These are phyloP conservation scores for Drosophila punjabiensis DNA, from an alignment of 1,140 invertebrate species.

Conservation along the genomic window DNA sequence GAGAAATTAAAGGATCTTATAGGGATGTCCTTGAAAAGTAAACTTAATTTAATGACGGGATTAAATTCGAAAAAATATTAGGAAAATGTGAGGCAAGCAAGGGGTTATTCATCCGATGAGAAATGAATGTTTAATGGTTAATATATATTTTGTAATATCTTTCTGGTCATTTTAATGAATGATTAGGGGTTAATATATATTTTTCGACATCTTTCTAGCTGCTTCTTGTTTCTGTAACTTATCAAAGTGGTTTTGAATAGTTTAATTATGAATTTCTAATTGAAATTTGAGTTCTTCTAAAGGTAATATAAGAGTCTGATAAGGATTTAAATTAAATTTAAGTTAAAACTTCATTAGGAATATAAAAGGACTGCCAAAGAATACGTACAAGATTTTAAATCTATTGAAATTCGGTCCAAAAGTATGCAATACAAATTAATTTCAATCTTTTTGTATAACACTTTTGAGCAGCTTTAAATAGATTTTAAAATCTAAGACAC, in stretches of 20 bases:
- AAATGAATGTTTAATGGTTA: not conserved
- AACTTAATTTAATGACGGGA: not conserved
- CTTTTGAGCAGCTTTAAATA: not conserved
- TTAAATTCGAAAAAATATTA: slow-evolving; percentile 3
- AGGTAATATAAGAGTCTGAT: not conserved
- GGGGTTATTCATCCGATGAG: not conserved
- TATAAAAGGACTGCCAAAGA: not conserved
- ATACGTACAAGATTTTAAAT: too few relatives aligned
- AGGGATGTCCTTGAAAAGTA: slow-evolving; percentile 4
- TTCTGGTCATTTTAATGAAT: not conserved
- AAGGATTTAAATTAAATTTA: not conserved
- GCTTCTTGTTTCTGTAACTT: not conserved
- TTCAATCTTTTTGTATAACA: too few relatives aligned
- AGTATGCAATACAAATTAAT: too few relatives aligned
- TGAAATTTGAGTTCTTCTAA: not conserved
- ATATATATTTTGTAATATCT: not conserved
- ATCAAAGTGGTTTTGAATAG: not conserved
- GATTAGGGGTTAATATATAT: not conserved
- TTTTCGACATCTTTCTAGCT: not conserved
- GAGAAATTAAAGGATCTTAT: slow-evolving; percentile 4
- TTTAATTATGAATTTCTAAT: not conserved
- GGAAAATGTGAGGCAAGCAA: not conserved
- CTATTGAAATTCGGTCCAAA: too few relatives aligned
- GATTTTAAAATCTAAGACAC: not conserved
- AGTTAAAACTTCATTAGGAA: not conserved